Base-by-base conservation (phyloP, 2,888 invertebrate genomes). In the Sphaerophoria rueppellii region DNA sequence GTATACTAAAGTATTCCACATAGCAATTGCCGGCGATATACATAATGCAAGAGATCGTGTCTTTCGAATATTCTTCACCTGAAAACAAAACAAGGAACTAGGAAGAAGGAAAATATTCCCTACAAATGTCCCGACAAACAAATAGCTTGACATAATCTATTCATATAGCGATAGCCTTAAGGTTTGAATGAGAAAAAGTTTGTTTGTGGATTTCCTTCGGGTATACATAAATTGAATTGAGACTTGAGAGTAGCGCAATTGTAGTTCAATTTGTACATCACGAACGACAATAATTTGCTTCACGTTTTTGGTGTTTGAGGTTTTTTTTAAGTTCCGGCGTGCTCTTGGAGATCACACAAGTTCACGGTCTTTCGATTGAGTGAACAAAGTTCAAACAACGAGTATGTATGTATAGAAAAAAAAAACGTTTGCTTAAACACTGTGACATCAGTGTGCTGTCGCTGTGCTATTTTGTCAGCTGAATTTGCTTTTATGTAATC, bases 241-340 rank as follows among this genome's bases (percentile, higher is more conserved):
- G 48, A n/a, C n/a, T n/a, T 69, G 60, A 72, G 52, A 77, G 54
- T 60, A 72, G 40, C 50, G 14, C 67, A 73, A 82, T 82, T 77
- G 72, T 54, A 69, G 35, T 72, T 77, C 55, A 77, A 82, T 77
- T 73, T 61, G 32, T 50, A 60, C 67, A 77, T 82, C 82, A 82
- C 82, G 82, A 77, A 82, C 82, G 82, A 77, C 35, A 43, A 57
- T 73, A 24, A 24, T 81, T 61, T 40, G 24, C 4, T 61, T 82
- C 77, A 82, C 72, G 82, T 77, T 82, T 77, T 32, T 80, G 37
- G 55, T 61, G 69, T 74, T 61, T 14, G 46, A 14, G 12, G 9
- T 12, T 12, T 4, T 54, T 55, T 12, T 32, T 40, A 40, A 40
- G 4, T 40, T 2, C 40, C 12, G 12, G 9, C 43, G 46, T 54